A percentile compares a stretch with the other conserved stretches of the same genome.
Conservation (phyloP, 1,140 invertebrate genomes). For the Phthorimaea operculella region DNA sequence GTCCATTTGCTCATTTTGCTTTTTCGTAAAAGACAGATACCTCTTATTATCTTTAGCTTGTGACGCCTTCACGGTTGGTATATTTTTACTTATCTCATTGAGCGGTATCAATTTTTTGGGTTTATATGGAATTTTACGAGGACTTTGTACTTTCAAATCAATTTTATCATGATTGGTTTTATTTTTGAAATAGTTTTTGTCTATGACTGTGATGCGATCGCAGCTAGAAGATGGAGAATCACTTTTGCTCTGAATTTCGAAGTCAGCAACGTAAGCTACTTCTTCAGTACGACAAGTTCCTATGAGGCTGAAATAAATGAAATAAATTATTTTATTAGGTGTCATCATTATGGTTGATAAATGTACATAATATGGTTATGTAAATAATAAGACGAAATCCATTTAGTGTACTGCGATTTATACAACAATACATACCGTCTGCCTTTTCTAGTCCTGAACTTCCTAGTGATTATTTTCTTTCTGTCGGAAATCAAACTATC, state of each 20-base stretch:
- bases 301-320: constrained; percentile 34
- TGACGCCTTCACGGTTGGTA: not conserved
- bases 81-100: not conserved
- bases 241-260: constrained; percentile 29
- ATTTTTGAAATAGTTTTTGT: constrained; percentile 20
- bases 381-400: no score
- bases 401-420: no score
- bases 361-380: no score
- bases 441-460: constrained; percentile 25
- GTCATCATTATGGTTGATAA: no score
- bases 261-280: constrained; percentile 47
- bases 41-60: not conserved
- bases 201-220: constrained; percentile 52
- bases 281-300: constrained; percentile 51
- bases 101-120: not conserved
- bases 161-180: not conserved
- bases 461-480: constrained; percentile 6
- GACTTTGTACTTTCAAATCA: not conserved
- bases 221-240: constrained; percentile 42
- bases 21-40: no score
- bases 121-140: not conserved
- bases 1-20: no score
- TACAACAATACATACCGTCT: constrained; percentile 24
- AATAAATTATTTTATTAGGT: constrained; percentile 11
- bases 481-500: constrained; percentile 14